Conservation (phyloP, 2,797 vertebrate species). For the Hypotaenidia okinawae region DNA sequence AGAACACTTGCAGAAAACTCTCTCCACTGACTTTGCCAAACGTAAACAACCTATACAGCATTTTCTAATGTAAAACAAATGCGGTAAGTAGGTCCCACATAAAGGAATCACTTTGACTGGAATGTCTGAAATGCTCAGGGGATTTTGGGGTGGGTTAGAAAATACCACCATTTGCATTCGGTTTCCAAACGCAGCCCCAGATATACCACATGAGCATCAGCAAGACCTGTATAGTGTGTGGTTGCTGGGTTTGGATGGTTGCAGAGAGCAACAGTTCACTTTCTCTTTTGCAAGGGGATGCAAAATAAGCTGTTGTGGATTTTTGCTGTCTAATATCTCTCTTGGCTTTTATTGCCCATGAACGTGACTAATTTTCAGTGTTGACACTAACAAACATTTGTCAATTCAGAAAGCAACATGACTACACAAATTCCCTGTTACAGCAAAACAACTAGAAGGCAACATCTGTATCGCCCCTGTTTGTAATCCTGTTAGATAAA, state of each 20-base stretch:
- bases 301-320: background rate
- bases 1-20: constrained; percentile 16
- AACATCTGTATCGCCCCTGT: background rate
- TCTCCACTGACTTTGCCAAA: background rate
- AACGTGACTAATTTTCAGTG: background rate
- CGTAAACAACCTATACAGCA: constrained; percentile 51
- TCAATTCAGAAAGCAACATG: background rate
- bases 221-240: background rate
- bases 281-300: constrained; percentile 38
- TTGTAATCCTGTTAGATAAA: background rate
- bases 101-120: constrained; percentile 21
- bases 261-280: constrained; percentile 12
- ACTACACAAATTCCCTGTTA: background rate
- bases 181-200: constrained; percentile 19
- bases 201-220: background rate
- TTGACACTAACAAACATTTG: background rate
- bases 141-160: background rate
- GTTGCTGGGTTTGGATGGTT: background rate
- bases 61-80: constrained; percentile 48
- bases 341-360: background rate
- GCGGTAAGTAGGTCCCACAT: constrained; percentile 3
- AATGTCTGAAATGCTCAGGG: constrained; percentile 13
- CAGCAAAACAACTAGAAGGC: background rate
- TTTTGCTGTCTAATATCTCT: constrained; percentile 4
- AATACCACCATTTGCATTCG: background rate